A percentile compares a stretch with the other conserved stretches of the same genome.
These are phyloP conservation scores for Oceanodroma leucorhoa DNA, from an alignment of 2,797 vertebrate genomes.

Conservation along the genomic window DNA sequence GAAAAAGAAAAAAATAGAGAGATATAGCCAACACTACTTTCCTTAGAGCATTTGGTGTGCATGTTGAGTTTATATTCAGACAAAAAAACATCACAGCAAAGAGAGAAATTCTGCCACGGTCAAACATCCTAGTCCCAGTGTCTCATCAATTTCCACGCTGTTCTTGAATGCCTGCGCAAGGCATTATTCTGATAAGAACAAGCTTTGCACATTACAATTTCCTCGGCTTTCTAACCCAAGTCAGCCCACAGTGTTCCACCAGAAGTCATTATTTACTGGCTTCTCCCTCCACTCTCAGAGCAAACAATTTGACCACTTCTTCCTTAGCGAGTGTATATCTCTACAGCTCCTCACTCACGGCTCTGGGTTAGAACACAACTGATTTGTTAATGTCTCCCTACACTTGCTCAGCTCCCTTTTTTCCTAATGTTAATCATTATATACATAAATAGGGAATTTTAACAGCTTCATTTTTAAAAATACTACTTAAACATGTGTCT, in stretches of 20 bases:
- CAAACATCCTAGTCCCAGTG: not conserved
- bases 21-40: not conserved
- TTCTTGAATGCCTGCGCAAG: not conserved
- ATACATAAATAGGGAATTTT: not conserved
- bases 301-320: not conserved
- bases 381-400: not conserved
- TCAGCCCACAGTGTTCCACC: not conserved
- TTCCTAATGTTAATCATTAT: not conserved
- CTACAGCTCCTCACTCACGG: not conserved
- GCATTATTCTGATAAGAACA: not conserved
- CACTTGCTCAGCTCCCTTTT: not conserved
- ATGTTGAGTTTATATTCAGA: not conserved
- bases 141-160: conserved; percentile 10
- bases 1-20: not conserved
- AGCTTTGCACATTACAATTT: not conserved
- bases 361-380: not conserved
- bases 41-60: not conserved
- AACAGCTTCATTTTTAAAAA: not conserved
- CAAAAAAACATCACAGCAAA: not conserved
- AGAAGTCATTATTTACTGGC: not conserved
- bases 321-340: not conserved
- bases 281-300: not conserved
- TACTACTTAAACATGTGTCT: not conserved
- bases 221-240: not conserved
- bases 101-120: not conserved